These are phyloP conservation scores for Gambusia affinis DNA, from an alignment of 2,113 vertebrate species.

Conservation along the genomic window DNA sequence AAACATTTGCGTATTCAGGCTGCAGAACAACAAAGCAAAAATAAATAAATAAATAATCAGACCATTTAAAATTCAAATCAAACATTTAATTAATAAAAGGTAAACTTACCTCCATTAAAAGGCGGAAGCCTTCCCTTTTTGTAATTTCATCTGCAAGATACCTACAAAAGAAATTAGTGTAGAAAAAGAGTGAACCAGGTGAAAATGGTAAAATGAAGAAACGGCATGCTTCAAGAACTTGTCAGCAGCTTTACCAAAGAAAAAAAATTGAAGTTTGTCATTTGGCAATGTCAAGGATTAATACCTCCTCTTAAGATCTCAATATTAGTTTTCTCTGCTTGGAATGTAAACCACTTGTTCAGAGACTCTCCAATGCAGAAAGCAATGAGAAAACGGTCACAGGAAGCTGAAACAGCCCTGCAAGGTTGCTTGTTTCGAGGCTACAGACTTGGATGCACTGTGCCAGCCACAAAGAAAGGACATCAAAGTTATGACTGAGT, in stretches of 20 bases:
- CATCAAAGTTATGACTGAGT: not conserved
- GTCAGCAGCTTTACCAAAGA: too few species aligned
- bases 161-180: slow-evolving; percentile 57
- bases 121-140: slow-evolving; percentile 81
- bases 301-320: too few species aligned
- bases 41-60: not conserved
- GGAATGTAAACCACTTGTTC: too few species aligned
- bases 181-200: not conserved
- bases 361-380: too few species aligned
- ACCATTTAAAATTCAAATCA: not conserved
- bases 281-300: too few species aligned
- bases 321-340: too few species aligned
- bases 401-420: too few species aligned
- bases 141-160: slow-evolving; percentile 84
- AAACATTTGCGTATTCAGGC: slow-evolving; percentile 88
- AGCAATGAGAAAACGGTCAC: too few species aligned
- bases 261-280: too few species aligned
- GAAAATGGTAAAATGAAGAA: too few species aligned
- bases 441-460: not conserved
- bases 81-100: not conserved
- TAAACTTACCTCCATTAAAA: slow-evolving; percentile 82
- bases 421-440: too few species aligned
- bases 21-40: slow-evolving; percentile 37
- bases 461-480: not conserved
- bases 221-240: too few species aligned